Conservation (phyloP, 64 coral and sea anemone species). For the Dendrophyllia cribrosa region DNA sequence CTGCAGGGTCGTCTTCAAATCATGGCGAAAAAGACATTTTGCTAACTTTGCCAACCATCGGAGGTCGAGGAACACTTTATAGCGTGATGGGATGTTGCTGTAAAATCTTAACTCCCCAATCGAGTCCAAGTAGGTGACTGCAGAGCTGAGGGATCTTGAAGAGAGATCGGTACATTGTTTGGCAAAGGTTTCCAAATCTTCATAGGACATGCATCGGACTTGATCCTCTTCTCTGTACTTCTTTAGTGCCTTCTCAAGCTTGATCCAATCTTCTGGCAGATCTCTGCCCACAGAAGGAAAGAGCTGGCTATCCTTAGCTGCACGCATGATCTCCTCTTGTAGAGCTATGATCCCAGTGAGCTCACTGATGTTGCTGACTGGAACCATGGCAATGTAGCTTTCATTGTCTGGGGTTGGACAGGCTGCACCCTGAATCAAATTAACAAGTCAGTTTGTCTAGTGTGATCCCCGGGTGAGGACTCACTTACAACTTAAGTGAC, state of each 20-base stretch:
- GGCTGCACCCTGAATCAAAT: not conserved
- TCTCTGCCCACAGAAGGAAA: slow-evolving; percentile 74
- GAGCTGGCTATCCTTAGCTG: slow-evolving; percentile 62
- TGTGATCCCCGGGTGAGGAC: too few relatives aligned
- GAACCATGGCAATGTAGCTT: slow-evolving; percentile 59
- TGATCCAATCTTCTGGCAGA: slow-evolving; percentile 85
- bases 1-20: slow-evolving; percentile 46
- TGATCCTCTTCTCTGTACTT: slow-evolving; percentile 1
- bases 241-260: slow-evolving; percentile 63
- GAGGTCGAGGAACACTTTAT: slow-evolving; percentile 77
- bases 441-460: too few relatives aligned
- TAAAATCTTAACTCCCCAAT: slow-evolving; percentile 77
- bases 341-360: slow-evolving; percentile 69
- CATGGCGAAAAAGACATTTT: slow-evolving; percentile 88
- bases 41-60: slow-evolving; percentile 76
- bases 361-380: slow-evolving; percentile 73
- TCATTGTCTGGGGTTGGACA: not conserved
- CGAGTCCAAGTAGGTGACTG: slow-evolving; percentile 65
- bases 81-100: slow-evolving; percentile 36
- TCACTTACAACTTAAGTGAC: too few relatives aligned
- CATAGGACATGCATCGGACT: slow-evolving; percentile 79
- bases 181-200: slow-evolving; percentile 73
- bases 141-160: slow-evolving; percentile 23
- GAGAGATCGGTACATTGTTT: slow-evolving; percentile 10
- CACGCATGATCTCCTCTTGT: slow-evolving; percentile 70